Percentiles rank a stretch among this genome's conserved stretches.
phyloP scores from a whole-genome alignment of 2,888 invertebrate species.

The Tridacna gigas region DNA sequence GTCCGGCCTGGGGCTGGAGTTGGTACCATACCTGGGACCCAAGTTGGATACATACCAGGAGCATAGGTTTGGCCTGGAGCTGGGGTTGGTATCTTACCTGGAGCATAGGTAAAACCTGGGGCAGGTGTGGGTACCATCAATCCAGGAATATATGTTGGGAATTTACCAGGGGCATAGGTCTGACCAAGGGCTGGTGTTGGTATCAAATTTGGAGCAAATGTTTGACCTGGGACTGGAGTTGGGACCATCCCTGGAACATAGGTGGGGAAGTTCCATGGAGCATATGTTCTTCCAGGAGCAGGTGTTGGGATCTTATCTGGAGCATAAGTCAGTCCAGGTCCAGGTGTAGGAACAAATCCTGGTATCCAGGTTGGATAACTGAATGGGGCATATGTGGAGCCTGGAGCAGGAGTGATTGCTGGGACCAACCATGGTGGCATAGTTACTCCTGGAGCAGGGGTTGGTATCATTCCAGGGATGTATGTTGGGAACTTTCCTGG shows the following conservation, averaged over 20 bases:
- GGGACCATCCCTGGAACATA: slow-evolving; percentile 66
- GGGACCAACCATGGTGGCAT: slow-evolving; percentile 52
- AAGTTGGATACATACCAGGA: slow-evolving; percentile 64
- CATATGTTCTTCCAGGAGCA: slow-evolving; percentile 65
- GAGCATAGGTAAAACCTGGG: slow-evolving; percentile 56
- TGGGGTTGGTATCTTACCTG: slow-evolving; percentile 44
- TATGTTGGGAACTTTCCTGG: slow-evolving; percentile 63
- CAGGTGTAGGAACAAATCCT: slow-evolving; percentile 62
- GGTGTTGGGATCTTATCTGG: slow-evolving; percentile 63
- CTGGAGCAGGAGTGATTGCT: slow-evolving; percentile 54
- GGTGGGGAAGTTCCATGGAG: slow-evolving; percentile 62
- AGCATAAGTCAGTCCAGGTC: slow-evolving; percentile 64
- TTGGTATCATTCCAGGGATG: slow-evolving; percentile 60
- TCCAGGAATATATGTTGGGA: slow-evolving; percentile 64
- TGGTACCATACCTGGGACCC: slow-evolving; percentile 61
- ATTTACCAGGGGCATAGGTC: slow-evolving; percentile 59
- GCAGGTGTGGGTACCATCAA: slow-evolving; percentile 63
- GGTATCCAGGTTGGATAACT: slow-evolving; percentile 51
- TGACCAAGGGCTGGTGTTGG: slow-evolving; percentile 63
- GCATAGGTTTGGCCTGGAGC: slow-evolving; percentile 54
- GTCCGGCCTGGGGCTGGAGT: slow-evolving; percentile 66
- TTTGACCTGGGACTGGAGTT: slow-evolving; percentile 65
- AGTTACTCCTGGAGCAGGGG: slow-evolving; percentile 57
- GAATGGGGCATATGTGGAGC: slow-evolving; percentile 56
- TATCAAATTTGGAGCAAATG: slow-evolving; percentile 63